phyloP scores from a whole-genome alignment of 2,888 invertebrate species.

The Corythucha ciliata region DNA sequence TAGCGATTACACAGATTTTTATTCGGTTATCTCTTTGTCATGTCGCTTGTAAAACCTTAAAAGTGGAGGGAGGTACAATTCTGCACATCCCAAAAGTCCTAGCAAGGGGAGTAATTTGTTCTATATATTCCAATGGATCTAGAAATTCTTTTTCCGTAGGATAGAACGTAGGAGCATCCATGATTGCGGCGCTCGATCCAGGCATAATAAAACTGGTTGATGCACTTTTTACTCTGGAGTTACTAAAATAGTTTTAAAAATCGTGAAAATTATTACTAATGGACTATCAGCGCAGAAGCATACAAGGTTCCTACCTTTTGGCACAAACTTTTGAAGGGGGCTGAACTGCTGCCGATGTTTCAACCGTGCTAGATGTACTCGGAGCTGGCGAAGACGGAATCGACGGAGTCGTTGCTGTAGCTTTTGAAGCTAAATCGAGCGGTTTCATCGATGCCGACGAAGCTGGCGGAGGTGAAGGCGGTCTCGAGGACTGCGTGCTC shows the following conservation, averaged over 20 bases:
- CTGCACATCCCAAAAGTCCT: conserved; percentile 77
- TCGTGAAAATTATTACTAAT: neutral
- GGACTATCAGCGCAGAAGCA: conserved; percentile 36
- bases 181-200: conserved; percentile 30
- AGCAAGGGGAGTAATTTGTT: conserved; percentile 63
- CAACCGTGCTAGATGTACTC: too few species aligned
- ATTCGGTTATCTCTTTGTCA: neutral
- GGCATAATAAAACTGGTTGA: conserved; percentile 22
- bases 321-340: conserved; percentile 22
- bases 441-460: neutral
- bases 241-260: too few species aligned
- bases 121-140: conserved; percentile 78
- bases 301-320: conserved; percentile 39
- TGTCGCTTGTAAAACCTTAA: conserved; percentile 45
- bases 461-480: conserved; percentile 1
- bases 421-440: neutral
- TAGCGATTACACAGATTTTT: neutral
- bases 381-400: too few species aligned
- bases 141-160: conserved; percentile 75
- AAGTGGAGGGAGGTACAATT: conserved; percentile 71
- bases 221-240: too few species aligned
- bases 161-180: conserved; percentile 66
- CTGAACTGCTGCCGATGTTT: conserved; percentile 23
- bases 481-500: conserved; percentile 21
- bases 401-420: neutral